These are phyloP conservation scores for Onychomys leucogaster DNA, from an alignment of 2,797 vertebrate species.

Conservation along the genomic window DNA sequence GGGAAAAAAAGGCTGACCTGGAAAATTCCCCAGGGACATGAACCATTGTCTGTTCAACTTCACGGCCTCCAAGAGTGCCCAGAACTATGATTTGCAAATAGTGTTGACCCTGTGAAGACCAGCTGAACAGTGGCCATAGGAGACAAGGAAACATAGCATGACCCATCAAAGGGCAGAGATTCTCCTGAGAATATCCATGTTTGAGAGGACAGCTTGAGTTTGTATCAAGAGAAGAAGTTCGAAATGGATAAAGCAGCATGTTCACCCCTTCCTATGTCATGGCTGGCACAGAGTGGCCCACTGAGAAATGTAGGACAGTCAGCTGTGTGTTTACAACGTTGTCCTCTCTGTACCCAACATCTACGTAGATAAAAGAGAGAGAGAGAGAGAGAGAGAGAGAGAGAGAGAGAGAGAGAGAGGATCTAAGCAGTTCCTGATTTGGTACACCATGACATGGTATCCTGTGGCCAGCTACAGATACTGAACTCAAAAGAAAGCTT, in stretches of 20 bases:
- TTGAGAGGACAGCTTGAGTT: conserved; percentile 1
- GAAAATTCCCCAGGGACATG: neutral
- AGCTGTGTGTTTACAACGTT: neutral
- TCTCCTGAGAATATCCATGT: conserved; percentile 11
- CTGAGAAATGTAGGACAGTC: neutral
- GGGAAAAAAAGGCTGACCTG: neutral
- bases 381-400: neutral
- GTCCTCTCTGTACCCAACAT: neutral
- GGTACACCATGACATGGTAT: neutral
- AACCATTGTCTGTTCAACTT: conserved; percentile 7
- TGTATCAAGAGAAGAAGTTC: neutral
- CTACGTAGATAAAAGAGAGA: too few relatives aligned
- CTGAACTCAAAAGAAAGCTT: conserved; percentile 38
- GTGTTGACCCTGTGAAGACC: neutral
- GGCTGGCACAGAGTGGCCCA: neutral
- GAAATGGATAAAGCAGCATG: neutral
- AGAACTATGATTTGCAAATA: conserved; percentile 53
- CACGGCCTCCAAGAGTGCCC: neutral
- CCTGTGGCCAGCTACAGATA: neutral
- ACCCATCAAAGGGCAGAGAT: conserved; percentile 34
- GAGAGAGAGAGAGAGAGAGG: too few relatives aligned
- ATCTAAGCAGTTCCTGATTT: neutral
- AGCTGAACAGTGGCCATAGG: neutral
- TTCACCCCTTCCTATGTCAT: neutral
- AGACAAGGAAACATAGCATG: neutral